phyloP scores from a whole-genome alignment of 2,797 vertebrate species.

The Enteromius trimaculatus region DNA sequence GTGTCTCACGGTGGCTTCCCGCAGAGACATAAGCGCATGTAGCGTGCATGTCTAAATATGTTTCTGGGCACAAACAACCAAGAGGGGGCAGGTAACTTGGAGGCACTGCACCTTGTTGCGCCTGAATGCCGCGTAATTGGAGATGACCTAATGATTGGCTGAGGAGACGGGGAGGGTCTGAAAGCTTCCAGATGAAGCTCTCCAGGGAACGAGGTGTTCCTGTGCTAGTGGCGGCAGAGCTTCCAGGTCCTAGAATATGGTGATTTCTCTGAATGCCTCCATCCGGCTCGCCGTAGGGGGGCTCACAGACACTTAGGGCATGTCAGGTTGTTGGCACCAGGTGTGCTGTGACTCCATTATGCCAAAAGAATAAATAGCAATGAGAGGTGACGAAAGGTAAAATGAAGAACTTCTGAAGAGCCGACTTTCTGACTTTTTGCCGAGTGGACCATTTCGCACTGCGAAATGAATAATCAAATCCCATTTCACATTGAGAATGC shows the following conservation, averaged over 20 bases:
- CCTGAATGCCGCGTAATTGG: slow-evolving; percentile 54
- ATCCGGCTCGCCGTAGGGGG: slow-evolving; percentile 57
- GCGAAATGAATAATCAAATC: slow-evolving; percentile 19
- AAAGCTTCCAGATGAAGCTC: slow-evolving; percentile 54
- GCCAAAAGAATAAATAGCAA: slow-evolving; percentile 33
- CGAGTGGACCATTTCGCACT: background rate
- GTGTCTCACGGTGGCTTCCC: slow-evolving; percentile 73
- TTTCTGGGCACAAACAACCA: slow-evolving; percentile 71
- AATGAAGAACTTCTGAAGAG: slow-evolving; percentile 21
- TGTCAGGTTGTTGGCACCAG: slow-evolving; percentile 58
- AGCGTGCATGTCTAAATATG: slow-evolving; percentile 75
- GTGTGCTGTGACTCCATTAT: slow-evolving; percentile 50
- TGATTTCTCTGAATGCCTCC: slow-evolving; percentile 55
- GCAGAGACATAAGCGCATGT: slow-evolving; percentile 69
- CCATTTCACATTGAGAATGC: background rate
- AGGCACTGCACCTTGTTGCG: slow-evolving; percentile 59
- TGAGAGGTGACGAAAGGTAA: slow-evolving; percentile 30
- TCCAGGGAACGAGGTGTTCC: slow-evolving; percentile 78
- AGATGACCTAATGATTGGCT: slow-evolving; percentile 56
- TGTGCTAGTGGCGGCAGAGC: slow-evolving; percentile 65
- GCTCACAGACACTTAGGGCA: slow-evolving; percentile 54
- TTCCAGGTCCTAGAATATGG: slow-evolving; percentile 51
- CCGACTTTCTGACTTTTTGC: slow-evolving; percentile 10
- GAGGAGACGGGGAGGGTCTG: slow-evolving; percentile 42
- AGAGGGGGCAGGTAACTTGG: slow-evolving; percentile 63